Conservation (phyloP, 2,113 vertebrate genomes). For the Nicator chloris region DNA sequence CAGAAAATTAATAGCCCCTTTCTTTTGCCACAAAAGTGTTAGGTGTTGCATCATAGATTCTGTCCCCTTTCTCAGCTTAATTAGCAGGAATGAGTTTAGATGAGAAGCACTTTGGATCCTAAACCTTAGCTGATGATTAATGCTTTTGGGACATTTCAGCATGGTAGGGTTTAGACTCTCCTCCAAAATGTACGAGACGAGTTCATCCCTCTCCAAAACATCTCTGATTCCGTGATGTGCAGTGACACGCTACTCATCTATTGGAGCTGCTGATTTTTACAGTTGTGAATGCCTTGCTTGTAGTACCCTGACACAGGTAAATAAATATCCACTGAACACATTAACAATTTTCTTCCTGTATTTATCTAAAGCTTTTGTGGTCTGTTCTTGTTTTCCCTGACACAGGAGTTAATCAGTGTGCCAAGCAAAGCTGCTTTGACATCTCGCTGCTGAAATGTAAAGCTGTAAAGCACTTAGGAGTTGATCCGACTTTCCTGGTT, state of each 20-base stretch:
- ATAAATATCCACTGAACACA: neutral
- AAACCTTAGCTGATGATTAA: neutral
- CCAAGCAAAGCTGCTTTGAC: neutral
- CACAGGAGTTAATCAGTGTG: accelerated
- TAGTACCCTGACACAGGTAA: neutral
- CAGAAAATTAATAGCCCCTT: constrained; percentile 5
- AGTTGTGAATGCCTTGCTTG: neutral
- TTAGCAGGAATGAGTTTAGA: neutral
- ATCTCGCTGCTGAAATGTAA: neutral
- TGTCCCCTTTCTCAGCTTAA: neutral
- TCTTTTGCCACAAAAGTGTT: neutral
- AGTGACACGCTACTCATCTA: neutral
- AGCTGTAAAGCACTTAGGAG: neutral
- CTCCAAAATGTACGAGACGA: neutral
- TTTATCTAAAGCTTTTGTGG: neutral
- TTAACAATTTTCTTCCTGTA: neutral
- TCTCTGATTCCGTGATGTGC: neutral
- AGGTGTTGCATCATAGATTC: neutral
- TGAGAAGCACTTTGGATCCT: neutral
- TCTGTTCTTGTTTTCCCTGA: neutral
- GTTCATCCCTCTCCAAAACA: neutral
- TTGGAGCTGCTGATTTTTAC: neutral
- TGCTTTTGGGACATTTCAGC: neutral
- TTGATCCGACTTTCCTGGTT: neutral
- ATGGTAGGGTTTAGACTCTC: neutral